A percentile compares a stretch with the other conserved stretches of the same genome.
Evolutionary conservation across 2,797 vertebrate genomes (phyloP).

Genomic region (Lacerta bilineata): DNA sequence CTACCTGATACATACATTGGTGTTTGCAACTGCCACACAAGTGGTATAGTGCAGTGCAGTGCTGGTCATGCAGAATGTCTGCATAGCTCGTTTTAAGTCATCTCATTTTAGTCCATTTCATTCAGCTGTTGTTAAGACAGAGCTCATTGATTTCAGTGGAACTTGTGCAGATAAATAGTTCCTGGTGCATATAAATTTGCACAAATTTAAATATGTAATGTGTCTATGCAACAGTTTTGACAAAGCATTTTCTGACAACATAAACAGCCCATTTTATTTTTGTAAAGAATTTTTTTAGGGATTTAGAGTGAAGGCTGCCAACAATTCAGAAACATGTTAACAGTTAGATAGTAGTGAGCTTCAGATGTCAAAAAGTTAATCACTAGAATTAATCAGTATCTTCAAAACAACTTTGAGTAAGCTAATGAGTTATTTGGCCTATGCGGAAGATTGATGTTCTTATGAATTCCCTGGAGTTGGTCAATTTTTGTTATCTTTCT

Average conservation of each 20-base stretch:
- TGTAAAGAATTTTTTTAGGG: slow-evolving; percentile 7
- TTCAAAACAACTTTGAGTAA: slow-evolving; percentile 21
- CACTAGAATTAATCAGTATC: slow-evolving; percentile 27
- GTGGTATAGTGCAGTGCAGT: not conserved
- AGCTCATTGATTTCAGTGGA: not conserved
- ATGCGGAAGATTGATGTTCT: slow-evolving; percentile 38
- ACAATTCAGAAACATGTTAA: slow-evolving; percentile 28
- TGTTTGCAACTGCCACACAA: not conserved
- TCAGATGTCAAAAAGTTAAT: slow-evolving; percentile 22
- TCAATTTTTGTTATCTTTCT: slow-evolving; percentile 11
- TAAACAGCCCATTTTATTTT: slow-evolving; percentile 25
- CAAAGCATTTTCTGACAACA: slow-evolving; percentile 36
- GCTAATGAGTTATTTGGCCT: slow-evolving; percentile 20
- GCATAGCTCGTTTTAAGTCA: not conserved
- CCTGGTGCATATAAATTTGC: slow-evolving; percentile 51
- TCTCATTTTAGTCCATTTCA: slow-evolving; percentile 34
- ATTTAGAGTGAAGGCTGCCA: slow-evolving; percentile 16
- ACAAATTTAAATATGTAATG: slow-evolving; percentile 53
- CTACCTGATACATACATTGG: not conserved
- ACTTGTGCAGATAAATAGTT: not conserved
- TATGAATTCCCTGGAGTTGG: not conserved
- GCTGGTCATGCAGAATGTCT: not conserved
- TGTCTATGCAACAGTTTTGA: slow-evolving; percentile 44
- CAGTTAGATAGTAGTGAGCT: slow-evolving; percentile 30
- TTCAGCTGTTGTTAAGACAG: not conserved